These are phyloP conservation scores for Tanypteryx hageni DNA, from an alignment of 2,888 invertebrate species.

Conservation along the genomic window DNA sequence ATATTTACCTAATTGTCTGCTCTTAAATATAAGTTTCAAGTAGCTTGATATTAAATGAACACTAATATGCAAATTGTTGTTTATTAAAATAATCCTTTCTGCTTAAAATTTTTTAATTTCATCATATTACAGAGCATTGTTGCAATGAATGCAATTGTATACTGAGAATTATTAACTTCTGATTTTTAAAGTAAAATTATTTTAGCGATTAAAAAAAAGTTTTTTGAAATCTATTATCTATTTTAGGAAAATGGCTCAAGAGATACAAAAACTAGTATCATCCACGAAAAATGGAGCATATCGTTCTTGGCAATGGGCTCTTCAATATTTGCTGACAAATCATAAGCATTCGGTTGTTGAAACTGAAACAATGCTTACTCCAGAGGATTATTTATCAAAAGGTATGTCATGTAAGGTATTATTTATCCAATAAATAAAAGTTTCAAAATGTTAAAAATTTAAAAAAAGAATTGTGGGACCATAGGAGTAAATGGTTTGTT, in stretches of 20 bases:
- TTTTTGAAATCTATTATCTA: constrained; percentile 26
- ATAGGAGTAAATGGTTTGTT: too few species aligned
- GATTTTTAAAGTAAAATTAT: too few species aligned
- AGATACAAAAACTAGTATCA: constrained; percentile 77
- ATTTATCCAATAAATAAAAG: too few species aligned
- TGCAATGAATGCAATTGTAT: background rate
- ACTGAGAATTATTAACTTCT: background rate
- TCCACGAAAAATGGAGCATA: constrained; percentile 74
- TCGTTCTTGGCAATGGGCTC: constrained; percentile 78
- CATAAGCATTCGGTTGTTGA: constrained; percentile 72
- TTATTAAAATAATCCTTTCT: background rate
- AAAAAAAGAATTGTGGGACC: too few species aligned
- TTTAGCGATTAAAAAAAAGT: background rate
- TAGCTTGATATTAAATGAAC: too few species aligned
- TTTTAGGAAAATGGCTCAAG: constrained; percentile 75
- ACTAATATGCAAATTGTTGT: background rate
- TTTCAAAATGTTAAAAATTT: too few species aligned
- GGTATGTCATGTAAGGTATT: constrained; percentile 70
- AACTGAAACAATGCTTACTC: constrained; percentile 76
- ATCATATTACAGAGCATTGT: background rate
- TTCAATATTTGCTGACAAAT: constrained; percentile 80
- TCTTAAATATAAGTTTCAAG: background rate
- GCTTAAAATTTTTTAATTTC: background rate
- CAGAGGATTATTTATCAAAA: constrained; percentile 82
- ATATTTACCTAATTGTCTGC: background rate